phyloP scores from a whole-genome alignment of 1,140 invertebrate genomes.

The Agraylea sexmaculata region DNA sequence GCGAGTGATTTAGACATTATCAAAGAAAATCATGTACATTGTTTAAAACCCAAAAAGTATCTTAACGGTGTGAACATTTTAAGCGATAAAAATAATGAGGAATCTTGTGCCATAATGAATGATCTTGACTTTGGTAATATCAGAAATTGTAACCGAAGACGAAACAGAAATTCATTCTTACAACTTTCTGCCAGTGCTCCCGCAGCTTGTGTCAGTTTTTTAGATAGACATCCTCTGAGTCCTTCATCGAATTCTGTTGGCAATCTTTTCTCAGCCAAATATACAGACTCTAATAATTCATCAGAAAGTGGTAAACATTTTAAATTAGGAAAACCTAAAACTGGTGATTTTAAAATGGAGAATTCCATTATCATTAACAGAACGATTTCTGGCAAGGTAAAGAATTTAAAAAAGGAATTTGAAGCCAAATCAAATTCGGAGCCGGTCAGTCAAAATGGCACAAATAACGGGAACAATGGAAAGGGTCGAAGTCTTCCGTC shows the following conservation, averaged over 20 bases:
- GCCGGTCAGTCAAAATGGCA: conserved; percentile 19
- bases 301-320: conserved; percentile 10
- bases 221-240: conserved; percentile 11
- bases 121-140: conserved; percentile 25
- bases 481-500: conserved; percentile 42
- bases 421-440: conserved; percentile 57
- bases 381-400: conserved; percentile 53
- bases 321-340: conserved; percentile 14
- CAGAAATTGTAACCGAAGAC: conserved; percentile 21
- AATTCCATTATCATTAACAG: conserved; percentile 17
- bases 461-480: conserved; percentile 20
- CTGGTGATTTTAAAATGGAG: conserved; percentile 19
- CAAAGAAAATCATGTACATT: conserved; percentile 29
- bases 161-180: conserved; percentile 26
- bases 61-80: conserved; percentile 14
- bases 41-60: conserved; percentile 14
- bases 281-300: conserved; percentile 1
- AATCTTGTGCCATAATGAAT: conserved; percentile 38
- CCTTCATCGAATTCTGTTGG: conserved; percentile 12
- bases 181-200: conserved; percentile 52
- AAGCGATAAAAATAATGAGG: conserved; percentile 22
- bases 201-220: conserved; percentile 35
- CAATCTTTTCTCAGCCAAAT: conserved; percentile 12
- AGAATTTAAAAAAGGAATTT: conserved; percentile 75
- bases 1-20: conserved; percentile 31